phyloP scores from a whole-genome alignment of 2,888 invertebrate species.

The Syrphus vitripennis region DNA sequence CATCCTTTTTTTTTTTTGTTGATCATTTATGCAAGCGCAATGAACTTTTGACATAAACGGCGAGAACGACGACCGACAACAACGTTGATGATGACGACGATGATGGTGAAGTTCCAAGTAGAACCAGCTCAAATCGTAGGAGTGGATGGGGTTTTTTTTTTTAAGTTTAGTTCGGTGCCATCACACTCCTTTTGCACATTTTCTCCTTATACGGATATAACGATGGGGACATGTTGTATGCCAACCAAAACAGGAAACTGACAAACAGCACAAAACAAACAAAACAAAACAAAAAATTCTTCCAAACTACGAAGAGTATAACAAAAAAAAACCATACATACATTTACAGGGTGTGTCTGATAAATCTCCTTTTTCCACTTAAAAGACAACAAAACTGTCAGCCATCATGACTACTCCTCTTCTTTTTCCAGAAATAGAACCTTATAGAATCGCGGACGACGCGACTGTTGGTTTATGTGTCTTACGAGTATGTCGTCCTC shows the following conservation, averaged over 20 bases:
- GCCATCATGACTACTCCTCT: slow-evolving; percentile 12
- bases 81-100: neutral
- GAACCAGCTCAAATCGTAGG: slow-evolving; percentile 33
- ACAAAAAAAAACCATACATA: neutral
- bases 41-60: slow-evolving; percentile 59
- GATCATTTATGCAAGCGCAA: slow-evolving; percentile 56
- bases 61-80: slow-evolving; percentile 2
- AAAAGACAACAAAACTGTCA: slow-evolving; percentile 9
- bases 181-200: slow-evolving; percentile 38
- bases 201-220: slow-evolving; percentile 24
- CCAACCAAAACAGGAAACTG: slow-evolving; percentile 53
- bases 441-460: neutral
- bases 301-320: neutral
- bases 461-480: neutral
- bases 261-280: slow-evolving; percentile 31
- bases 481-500: neutral
- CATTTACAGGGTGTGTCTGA: slow-evolving; percentile 13
- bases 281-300: neutral
- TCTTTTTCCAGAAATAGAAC: slow-evolving; percentile 35
- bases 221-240: slow-evolving; percentile 37
- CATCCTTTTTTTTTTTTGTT: slow-evolving; percentile 31
- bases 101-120: neutral
- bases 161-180: neutral
- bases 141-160: slow-evolving; percentile 7
- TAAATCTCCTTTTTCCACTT: slow-evolving; percentile 13